phyloP scores from a whole-genome alignment of 2,888 invertebrate genomes.

The Apantesis nais region DNA sequence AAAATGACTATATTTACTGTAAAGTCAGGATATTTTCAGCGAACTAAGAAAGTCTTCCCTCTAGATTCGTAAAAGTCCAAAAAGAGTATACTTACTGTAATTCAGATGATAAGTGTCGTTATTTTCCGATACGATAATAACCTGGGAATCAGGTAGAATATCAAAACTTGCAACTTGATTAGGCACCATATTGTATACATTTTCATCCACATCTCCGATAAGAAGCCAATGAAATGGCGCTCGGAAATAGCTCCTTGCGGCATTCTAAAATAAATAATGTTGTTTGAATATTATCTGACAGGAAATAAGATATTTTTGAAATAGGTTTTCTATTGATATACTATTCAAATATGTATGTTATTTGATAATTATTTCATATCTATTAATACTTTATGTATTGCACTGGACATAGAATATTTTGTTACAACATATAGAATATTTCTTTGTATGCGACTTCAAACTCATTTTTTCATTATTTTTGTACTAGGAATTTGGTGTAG shows the following conservation, averaged over 20 bases:
- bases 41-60: no score
- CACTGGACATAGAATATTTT: no score
- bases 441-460: no score
- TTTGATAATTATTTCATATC: no score
- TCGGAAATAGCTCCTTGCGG: slow-evolving; percentile 57
- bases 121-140: slow-evolving; percentile 49
- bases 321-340: background rate
- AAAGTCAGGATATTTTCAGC: background rate
- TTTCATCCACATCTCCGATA: slow-evolving; percentile 41
- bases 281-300: background rate
- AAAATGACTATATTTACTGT: background rate
- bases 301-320: background rate
- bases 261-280: slow-evolving; percentile 49
- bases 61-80: no score
- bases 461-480: background rate
- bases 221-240: slow-evolving; percentile 75
- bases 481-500: no score
- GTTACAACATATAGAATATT: no score
- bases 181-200: slow-evolving; percentile 48
- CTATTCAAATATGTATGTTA: no score
- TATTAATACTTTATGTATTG: no score
- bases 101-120: slow-evolving; percentile 53
- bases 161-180: slow-evolving; percentile 51
- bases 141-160: slow-evolving; percentile 68
- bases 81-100: slow-evolving; percentile 56